Evolutionary conservation across 23 tunicate species (phyloP).

Genomic region (Corella eumyota): DNA sequence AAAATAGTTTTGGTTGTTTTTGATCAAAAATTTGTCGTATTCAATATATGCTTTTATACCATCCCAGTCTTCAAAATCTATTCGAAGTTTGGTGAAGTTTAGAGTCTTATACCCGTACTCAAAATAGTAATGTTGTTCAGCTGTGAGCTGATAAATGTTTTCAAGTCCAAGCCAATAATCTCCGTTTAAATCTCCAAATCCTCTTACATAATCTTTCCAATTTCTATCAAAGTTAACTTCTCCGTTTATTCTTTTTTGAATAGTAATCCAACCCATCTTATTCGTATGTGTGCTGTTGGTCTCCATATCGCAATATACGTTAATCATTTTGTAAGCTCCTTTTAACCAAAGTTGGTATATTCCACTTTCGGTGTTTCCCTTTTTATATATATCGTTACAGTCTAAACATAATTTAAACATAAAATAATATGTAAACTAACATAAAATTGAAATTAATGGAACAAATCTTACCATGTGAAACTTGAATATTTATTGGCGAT

Average conservation of each 20-base stretch:
- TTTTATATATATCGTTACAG: neutral
- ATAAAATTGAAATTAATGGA: no score
- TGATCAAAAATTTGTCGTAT: neutral
- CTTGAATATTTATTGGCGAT: no score
- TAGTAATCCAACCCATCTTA: constrained; percentile 2
- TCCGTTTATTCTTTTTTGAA: neutral
- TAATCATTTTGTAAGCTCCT: neutral
- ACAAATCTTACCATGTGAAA: no score
- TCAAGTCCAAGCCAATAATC: constrained; percentile 6
- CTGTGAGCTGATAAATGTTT: neutral
- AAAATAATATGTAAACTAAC: no score
- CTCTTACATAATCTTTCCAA: neutral
- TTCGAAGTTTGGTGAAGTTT: neutral
- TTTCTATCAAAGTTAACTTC: neutral
- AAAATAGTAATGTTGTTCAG: neutral
- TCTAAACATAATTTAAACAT: neutral
- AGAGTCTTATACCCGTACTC: neutral
- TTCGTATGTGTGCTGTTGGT: neutral
- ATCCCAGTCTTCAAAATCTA: constrained; percentile 5
- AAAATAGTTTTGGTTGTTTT: neutral
- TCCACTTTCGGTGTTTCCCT: neutral
- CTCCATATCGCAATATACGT: neutral
- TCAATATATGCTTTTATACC: neutral
- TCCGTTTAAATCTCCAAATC: constrained; percentile 1
- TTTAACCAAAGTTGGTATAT: constrained; percentile 1